Evolutionary conservation across 2,888 invertebrate species (phyloP).

Genomic region (Chrysolina americana): DNA sequence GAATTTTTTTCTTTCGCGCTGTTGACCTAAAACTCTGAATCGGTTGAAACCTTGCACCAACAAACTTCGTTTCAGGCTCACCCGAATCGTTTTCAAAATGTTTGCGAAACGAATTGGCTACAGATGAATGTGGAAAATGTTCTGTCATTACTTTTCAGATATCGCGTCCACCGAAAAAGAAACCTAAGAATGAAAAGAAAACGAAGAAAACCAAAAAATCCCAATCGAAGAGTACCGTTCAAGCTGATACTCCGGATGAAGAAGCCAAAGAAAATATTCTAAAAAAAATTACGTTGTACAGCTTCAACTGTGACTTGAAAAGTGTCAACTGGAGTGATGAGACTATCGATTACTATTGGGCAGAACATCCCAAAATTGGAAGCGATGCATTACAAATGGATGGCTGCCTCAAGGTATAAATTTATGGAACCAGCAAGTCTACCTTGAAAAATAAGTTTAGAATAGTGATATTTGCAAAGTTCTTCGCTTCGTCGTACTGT

Average conservation of each 20-base stretch:
- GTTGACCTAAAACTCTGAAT: no score
- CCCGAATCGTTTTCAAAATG: no score
- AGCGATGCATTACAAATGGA: conserved; percentile 62
- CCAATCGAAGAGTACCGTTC: conserved; percentile 40
- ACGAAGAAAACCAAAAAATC: conserved; percentile 14
- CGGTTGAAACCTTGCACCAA: no score
- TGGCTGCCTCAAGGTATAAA: conserved; percentile 63
- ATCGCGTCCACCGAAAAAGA: background rate
- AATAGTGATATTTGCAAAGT: no score
- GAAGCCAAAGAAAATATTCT: conserved; percentile 58
- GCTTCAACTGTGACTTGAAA: conserved; percentile 70
- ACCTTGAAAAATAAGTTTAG: no score
- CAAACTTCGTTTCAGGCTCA: no score
- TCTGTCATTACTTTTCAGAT: no score
- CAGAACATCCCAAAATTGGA: conserved; percentile 65
- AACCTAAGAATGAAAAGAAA: background rate
- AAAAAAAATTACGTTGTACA: conserved; percentile 68
- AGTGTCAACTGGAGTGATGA: conserved; percentile 73
- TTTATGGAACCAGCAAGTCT: no score
- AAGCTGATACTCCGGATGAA: conserved; percentile 17
- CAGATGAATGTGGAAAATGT: no score
- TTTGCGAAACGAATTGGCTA: no score
- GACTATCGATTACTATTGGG: conserved; percentile 74
- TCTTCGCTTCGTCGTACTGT: no score
- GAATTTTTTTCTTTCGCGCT: no score